Base-by-base conservation (phyloP, 2,113 vertebrate species). In the Nansenia antarctica region DNA sequence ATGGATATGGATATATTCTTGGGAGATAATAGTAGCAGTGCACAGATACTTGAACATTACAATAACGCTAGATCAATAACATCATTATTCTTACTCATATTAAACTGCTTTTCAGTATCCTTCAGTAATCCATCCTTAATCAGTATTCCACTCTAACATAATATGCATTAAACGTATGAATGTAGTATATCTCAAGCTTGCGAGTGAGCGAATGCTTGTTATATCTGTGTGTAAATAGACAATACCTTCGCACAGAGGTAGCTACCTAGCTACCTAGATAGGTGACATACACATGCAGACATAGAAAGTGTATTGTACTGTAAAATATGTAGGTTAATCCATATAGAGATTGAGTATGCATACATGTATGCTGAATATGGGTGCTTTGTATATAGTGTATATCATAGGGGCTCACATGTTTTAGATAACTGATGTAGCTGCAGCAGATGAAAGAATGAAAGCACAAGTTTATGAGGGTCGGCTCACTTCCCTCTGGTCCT, bases 311-410 rank as follows among this genome's bases (percentile, higher is more conserved):
- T 62, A 82, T 53, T 32, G 34, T 1, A 39, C 62, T 83, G 74
- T 83, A 77, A 65, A 30, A 82, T 76, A 72, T 45, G 61, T 77
- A n/a, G n/a, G n/a, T n/a, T n/a, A 75, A 80, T 80, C 74, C 14
- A 74, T 73, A 74, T 72, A 75, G 69, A 72, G 27, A 77, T 59
- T 49, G 39, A 71, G 63, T 77, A 73, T 78, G 80, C 73, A 74
- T 85, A 88, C 78, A 34, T 53, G 73, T 83, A 80, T 83, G 82
- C 75, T 78, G 65, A 81, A 79, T 65, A 82, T 72, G 67, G 79
- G 81, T 87, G 86, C 82, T 77, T 81, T 74, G 77, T 87, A 87
- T 76, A 89, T 85, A 86, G 31, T 86, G 77, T 84, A 77, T 57
- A 37, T 74, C 74, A 65, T 9, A 55, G 54, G 42, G 67, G 2